A percentile compares a stretch with the other conserved stretches of the same genome.
Conservation (phyloP, 2,113 vertebrate genomes). For the Nasalis larvatus region DNA sequence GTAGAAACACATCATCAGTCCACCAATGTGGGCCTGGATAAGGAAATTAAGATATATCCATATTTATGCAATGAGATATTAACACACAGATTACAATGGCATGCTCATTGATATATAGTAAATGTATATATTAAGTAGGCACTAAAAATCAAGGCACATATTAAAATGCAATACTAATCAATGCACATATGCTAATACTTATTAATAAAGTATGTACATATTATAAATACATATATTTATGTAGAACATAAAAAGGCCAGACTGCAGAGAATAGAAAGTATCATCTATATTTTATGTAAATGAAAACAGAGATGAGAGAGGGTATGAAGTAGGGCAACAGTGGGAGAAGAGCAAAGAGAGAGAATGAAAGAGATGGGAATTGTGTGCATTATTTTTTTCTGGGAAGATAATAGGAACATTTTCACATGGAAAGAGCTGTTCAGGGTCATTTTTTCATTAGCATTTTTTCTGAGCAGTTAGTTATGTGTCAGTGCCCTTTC, state of each 20-base stretch:
- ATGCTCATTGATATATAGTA: background rate
- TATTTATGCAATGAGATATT: background rate
- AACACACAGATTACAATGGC: background rate
- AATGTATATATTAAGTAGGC: background rate
- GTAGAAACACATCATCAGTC: background rate
- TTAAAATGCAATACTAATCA: background rate
- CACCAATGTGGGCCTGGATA: background rate
- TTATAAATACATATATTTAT: background rate
- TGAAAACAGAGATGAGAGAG: background rate
- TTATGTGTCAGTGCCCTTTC: background rate
- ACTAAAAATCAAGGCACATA: background rate
- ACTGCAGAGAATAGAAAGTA: background rate
- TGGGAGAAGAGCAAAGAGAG: background rate
- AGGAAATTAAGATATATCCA: background rate
- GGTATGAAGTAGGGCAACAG: background rate
- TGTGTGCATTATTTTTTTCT: background rate
- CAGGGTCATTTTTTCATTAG: background rate
- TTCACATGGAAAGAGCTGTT: background rate
- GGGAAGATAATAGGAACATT: background rate
- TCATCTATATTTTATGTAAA: background rate
- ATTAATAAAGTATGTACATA: background rate
- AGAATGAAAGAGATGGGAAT: background rate
- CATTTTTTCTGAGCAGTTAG: background rate
- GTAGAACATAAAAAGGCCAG: background rate
- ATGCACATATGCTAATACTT: background rate